These are phyloP conservation scores for Gambusia holbrooki DNA, from an alignment of 2,113 vertebrate species.

Conservation along the genomic window DNA sequence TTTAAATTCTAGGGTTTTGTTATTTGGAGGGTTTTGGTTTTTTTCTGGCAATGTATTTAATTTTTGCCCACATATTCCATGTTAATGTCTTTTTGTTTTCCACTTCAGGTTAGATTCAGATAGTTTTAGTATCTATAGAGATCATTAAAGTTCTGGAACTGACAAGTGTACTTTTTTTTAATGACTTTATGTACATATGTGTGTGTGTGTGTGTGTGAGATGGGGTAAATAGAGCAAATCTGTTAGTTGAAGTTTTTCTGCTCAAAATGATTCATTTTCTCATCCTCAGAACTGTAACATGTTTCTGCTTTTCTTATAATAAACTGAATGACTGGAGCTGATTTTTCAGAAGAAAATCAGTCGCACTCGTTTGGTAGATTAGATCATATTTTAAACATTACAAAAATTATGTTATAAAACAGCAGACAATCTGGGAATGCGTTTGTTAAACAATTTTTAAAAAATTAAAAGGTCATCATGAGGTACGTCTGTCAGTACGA, in stretches of 20 bases:
- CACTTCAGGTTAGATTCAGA: neutral
- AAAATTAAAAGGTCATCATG: neutral
- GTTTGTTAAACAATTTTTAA: slow-evolving; percentile 41
- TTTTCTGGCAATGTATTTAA: neutral
- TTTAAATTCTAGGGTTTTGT: neutral
- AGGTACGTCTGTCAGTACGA: slow-evolving; percentile 14
- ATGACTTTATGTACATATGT: neutral
- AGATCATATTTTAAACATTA: slow-evolving; percentile 12
- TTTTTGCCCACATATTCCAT: neutral
- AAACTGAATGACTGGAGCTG: neutral
- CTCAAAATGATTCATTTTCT: neutral
- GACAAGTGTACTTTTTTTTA: neutral
- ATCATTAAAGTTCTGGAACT: neutral
- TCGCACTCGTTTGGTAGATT: neutral
- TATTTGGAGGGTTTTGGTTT: neutral
- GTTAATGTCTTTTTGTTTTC: neutral
- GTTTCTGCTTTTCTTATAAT: slow-evolving; percentile 1
- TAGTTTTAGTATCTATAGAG: neutral
- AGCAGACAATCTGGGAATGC: neutral
- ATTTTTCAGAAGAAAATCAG: neutral
- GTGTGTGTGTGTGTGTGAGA: neutral
- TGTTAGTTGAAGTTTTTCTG: neutral
- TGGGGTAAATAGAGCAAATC: neutral
- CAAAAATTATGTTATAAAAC: neutral
- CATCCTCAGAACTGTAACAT: slow-evolving; percentile 1